Percentiles rank a stretch among this genome's conserved stretches.
Conservation (phyloP, 2,888 invertebrate species). For the Xiphydria camelus region DNA sequence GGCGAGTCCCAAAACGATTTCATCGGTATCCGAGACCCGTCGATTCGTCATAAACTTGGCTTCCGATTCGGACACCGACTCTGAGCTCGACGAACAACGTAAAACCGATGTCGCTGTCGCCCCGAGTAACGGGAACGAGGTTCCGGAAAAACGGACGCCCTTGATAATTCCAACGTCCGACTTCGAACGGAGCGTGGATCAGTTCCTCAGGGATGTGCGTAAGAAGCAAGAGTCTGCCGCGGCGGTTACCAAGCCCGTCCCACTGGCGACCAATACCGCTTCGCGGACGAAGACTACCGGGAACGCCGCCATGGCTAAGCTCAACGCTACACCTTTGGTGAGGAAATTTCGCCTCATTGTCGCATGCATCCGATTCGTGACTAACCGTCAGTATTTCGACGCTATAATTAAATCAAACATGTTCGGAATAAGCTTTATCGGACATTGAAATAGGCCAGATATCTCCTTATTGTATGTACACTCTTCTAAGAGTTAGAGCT, state of each 20-base stretch:
- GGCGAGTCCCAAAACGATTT: conserved; percentile 25
- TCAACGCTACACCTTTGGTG: conserved; percentile 33
- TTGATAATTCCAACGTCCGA: conserved; percentile 40
- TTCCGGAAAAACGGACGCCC: conserved; percentile 15
- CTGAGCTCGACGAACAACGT: conserved; percentile 33
- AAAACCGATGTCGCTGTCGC: conserved; percentile 7
- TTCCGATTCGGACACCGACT: conserved; percentile 50
- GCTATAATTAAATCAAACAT: too few relatives aligned
- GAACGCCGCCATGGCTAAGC: neutral
- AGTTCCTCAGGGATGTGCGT: conserved; percentile 48
- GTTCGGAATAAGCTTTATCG: too few relatives aligned
- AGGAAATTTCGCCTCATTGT: too few relatives aligned
- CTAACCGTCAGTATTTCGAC: too few relatives aligned
- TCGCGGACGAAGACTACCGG: neutral
- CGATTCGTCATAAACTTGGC: conserved; percentile 47
- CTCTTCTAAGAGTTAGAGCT: too few relatives aligned
- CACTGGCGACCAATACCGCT: conserved; percentile 8
- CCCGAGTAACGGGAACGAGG: conserved; percentile 2
- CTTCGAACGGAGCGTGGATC: conserved; percentile 52
- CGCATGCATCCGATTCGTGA: too few relatives aligned
- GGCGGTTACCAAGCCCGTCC: conserved; percentile 17
- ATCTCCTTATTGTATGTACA: too few relatives aligned
- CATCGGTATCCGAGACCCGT: conserved; percentile 27
- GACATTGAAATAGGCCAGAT: too few relatives aligned
- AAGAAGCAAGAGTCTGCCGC: conserved; percentile 45